A percentile compares a stretch with the other conserved stretches of the same genome.
phyloP scores from a whole-genome alignment of 2,888 invertebrate species.

The Amphimallon solstitiale region DNA sequence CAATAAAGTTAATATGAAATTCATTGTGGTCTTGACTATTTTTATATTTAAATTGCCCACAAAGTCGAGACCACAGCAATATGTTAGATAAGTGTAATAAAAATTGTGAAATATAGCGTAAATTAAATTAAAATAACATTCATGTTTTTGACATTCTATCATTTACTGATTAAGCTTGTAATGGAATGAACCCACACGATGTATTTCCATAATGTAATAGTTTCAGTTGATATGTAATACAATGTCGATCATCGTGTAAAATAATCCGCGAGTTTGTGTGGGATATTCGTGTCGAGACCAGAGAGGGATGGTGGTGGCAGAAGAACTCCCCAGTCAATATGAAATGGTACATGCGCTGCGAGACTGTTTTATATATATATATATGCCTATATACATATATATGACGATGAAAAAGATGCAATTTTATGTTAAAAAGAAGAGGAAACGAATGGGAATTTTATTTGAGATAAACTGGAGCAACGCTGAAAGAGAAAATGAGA shows the following conservation, averaged over 20 bases:
- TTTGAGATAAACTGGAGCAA: constrained; percentile 60
- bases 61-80: too few relatives aligned
- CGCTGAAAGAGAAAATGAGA: too few relatives aligned
- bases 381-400: constrained; percentile 10
- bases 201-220: constrained; percentile 7
- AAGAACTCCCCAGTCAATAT: constrained; percentile 55
- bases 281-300: constrained; percentile 12
- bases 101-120: too few relatives aligned
- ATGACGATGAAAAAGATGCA: constrained; percentile 54
- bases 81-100: too few relatives aligned
- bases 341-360: constrained; percentile 57
- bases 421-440: constrained; percentile 58
- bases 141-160: too few relatives aligned
- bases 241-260: constrained; percentile 29
- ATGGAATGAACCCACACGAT: not conserved
- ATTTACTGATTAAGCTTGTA: too few relatives aligned
- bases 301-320: constrained; percentile 16
- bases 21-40: too few relatives aligned
- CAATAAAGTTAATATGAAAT: too few relatives aligned
- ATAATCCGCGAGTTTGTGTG: constrained; percentile 21
- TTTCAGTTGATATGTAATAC: constrained; percentile 6
- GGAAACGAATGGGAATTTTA: constrained; percentile 63
- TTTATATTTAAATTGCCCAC: too few relatives aligned
- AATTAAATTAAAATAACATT: too few relatives aligned
- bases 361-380: constrained; percentile 38